Base-by-base conservation (phyloP, 2,113 vertebrate species). In the Danionella cerebrum region DNA sequence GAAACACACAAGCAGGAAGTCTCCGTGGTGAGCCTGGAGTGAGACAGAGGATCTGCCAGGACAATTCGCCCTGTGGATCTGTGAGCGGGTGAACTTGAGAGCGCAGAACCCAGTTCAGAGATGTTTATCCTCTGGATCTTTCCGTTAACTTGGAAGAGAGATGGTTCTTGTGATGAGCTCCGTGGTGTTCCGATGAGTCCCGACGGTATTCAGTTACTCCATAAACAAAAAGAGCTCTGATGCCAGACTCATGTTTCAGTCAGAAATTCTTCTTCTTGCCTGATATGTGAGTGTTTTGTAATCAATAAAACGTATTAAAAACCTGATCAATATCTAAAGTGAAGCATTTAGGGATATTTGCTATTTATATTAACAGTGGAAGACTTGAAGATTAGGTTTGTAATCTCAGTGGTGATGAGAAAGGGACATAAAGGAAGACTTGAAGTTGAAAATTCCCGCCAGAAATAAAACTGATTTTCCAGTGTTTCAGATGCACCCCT, bases 161-260 rank as follows among this genome's bases (percentile, higher is more conserved):
- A 29, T 47, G 48, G 58, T 42, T 14, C 57, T 57, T 44, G 18
- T 38, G 21, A 41, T 54, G 1, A 47, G 8, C n/a, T n/a, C n/a
- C n/a, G n/a, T n/a, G n/a, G n/a, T 10, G 1, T 5, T 48, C 21
- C 3, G 25, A 12, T 27, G 25, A 67, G 24, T 70, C 63, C 50
- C 22, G 44, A 3, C 57, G 31, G 22, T 36, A 69, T 78, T 63
- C 33, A 22, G 57, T 73, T 60, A 70, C 51, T 31, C 54, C 19
- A 50, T 4, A 24, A 55, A 58, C 5, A 24, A 54, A 45, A 41
- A 31, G 44, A 10, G 14, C 33, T 18, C 27, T 14, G 58, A 25
- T 9, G 36, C 8, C 5, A 16, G 72, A 69, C 48, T 83, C 71
- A 36, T 68, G 63, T 81, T 84, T 82, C 75, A 6, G 41, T 44